Base-by-base conservation (phyloP, 1,140 invertebrate species). In the Drosophila equinoxialis region DNA sequence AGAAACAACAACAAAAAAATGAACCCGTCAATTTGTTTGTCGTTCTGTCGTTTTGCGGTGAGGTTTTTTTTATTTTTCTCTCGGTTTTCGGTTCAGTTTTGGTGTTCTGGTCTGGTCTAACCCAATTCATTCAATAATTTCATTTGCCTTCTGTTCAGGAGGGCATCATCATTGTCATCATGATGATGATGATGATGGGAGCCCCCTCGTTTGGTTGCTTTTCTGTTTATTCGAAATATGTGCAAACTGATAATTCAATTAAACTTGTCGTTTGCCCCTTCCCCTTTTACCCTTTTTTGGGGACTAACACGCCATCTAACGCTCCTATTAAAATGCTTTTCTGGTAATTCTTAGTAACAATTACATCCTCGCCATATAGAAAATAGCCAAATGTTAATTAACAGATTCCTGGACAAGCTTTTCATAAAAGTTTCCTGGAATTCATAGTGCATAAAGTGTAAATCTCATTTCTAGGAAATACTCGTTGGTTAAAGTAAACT, bases 91-190 rank as follows among this genome's bases (percentile, higher is more conserved):
- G 55, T 58, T 41, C n/a, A 37, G 39, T 41, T 59, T 51, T 30
- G 6, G 1, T 30, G 23, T 45, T 45, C 45, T 60, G 26, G 35
- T 51, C 20, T 65, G 64, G 66, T 65, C 60, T 80, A 65, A 71
- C 79, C 73, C 77, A 86, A 89, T 87, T 86, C 83, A 87, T 83
- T 87, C 76, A 86, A 86, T 87, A 87, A 86, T 86, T 86, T 77
- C 73, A 87, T 86, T 82, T 76, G 66, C 69, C 69, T 57, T 55
- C 65, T 35, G 51, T 65, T 35, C 61, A 55, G 63, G 59, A 13
- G 41, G 60, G 48, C 55, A 57, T 58, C 30, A 58, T 58, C 14
- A 58, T 57, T 35, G 10, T 57, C n/a, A 57, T 57, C 45, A 48
- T 17, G 17, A 17, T 17, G 17, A 17, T 17, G 6, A 14, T 45